Base-by-base conservation (phyloP, 1,140 invertebrate genomes). In the Limonius californicus region DNA sequence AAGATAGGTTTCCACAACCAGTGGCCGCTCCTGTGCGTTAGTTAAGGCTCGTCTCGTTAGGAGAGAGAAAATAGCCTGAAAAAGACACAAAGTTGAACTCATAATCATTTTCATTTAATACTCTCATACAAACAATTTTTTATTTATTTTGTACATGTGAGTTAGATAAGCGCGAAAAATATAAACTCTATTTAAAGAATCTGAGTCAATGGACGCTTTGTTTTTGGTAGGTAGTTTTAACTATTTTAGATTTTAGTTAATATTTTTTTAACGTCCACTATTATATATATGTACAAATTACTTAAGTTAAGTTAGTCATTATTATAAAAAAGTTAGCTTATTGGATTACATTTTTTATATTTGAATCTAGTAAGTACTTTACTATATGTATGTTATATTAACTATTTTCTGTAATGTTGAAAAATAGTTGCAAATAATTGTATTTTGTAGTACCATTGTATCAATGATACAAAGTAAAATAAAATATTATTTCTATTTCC, bases 11-110 rank as follows among this genome's bases (percentile, higher is more conserved):
- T 61, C 72, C 69, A 1, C 63, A 70, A 32, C 68, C 73, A 2
- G 60, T 75, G 21, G 70, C 73, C 2, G 70, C 67, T n/a, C 68
- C 70, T 12, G 71, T 76, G 6, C 72, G 70, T 60, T 75, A 39
- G 70, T 60, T 62, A 67, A 18, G 18, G 30, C 57, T 57, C 43
- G 14, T 59, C 57, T 64, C 27, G 57, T 32, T 62, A 68, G 70
- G 72, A 70, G 72, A 72, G 71, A 74, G 67, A 66, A 64, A 61
- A 67, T 64, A 72, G 70, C 69, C 67, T 69, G 68, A 50, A 50
- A 50, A 39, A 3, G 9, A 27, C n/a, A 69, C 20, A 53, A 39
- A 39, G 8, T 39, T 39, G 23, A 27, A 39, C n/a, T 39, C 35
- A 39, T 39, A 39, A 39, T 39, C 47, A 23, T 53, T 53, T 53